These are phyloP conservation scores for Falco biarmicus DNA, from an alignment of 2,797 vertebrate species.

Conservation along the genomic window DNA sequence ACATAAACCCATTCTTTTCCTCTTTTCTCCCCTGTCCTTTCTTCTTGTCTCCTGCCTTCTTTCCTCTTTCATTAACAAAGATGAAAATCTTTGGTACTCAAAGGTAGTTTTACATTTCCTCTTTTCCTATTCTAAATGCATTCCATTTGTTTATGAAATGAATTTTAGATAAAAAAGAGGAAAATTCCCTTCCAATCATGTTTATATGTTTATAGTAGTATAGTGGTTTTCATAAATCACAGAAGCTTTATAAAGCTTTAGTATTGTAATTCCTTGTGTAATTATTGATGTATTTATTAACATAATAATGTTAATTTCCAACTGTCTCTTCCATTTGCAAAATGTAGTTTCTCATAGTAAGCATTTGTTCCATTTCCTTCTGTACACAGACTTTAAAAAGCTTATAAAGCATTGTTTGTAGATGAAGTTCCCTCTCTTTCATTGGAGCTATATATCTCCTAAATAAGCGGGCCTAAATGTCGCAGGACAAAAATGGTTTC, in stretches of 20 bases:
- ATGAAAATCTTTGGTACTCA: neutral
- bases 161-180: neutral
- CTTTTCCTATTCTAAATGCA: neutral
- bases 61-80: neutral
- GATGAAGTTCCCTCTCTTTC: neutral
- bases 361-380: neutral
- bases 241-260: neutral
- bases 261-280: neutral
- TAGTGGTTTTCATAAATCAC: neutral
- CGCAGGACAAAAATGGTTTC: neutral
- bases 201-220: neutral
- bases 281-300: neutral
- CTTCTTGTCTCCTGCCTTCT: neutral
- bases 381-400: neutral
- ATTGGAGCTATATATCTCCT: neutral
- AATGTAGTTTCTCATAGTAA: neutral
- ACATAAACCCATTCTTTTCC: neutral
- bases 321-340: neutral
- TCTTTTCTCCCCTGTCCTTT: neutral
- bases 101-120: neutral
- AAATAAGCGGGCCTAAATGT: neutral
- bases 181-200: neutral
- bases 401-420: neutral
- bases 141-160: neutral
- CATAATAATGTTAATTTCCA: neutral